Percentiles rank a stretch among this genome's conserved stretches.
Conservation (phyloP, 2,888 invertebrate species). For the Habroteleia sp. region DNA sequence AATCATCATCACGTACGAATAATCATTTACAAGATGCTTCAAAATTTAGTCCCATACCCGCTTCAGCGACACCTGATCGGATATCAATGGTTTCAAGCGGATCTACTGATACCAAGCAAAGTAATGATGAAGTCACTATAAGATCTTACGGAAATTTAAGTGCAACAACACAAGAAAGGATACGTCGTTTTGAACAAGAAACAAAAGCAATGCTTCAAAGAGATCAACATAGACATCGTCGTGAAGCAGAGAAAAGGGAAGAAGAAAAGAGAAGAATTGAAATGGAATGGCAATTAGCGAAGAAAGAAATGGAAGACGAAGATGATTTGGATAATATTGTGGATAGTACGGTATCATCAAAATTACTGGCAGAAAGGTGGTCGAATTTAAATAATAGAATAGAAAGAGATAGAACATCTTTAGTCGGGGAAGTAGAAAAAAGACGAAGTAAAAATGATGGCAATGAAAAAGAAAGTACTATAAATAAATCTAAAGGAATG, state of each 20-base stretch:
- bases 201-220: constrained; percentile 86
- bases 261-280: constrained; percentile 82
- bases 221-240: constrained; percentile 77
- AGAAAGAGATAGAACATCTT: constrained; percentile 62
- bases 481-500: too few relatives aligned
- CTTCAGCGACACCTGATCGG: constrained; percentile 75
- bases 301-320: constrained; percentile 82
- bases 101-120: constrained; percentile 76
- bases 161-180: constrained; percentile 85
- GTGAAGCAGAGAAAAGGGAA: constrained; percentile 81
- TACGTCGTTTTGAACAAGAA: constrained; percentile 89
- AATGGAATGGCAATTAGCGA: constrained; percentile 82
- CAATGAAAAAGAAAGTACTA: not conserved
- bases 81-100: constrained; percentile 73
- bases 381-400: constrained; percentile 70
- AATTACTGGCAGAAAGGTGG: constrained; percentile 69
- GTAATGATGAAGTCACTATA: constrained; percentile 80
- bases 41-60: constrained; percentile 59
- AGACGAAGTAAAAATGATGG: constrained; percentile 45
- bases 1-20: constrained; percentile 28
- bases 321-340: constrained; percentile 82
- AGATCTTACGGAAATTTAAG: constrained; percentile 84
- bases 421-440: constrained; percentile 65
- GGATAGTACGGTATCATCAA: constrained; percentile 76
- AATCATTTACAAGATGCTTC: constrained; percentile 42